Evolutionary conservation across 2,888 invertebrate genomes (phyloP).

Genomic region (Torymus texanus): DNA sequence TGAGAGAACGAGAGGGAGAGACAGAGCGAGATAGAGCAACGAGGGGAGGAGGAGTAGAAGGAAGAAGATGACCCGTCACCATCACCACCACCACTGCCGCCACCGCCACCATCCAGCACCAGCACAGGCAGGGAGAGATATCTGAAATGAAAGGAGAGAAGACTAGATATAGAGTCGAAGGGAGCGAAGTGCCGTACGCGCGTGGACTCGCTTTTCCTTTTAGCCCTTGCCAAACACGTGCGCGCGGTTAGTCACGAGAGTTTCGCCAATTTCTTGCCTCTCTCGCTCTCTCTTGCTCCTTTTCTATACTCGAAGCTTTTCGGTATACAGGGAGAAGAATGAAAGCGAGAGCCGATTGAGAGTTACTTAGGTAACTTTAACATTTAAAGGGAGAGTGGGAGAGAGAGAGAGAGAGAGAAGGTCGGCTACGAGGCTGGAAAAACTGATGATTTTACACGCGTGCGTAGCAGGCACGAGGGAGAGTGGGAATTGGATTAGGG

Average conservation of each 20-base stretch:
- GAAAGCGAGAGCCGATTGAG: slow-evolving; percentile 37
- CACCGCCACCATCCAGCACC: no score
- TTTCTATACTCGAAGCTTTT: not conserved
- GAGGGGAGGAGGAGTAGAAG: not conserved
- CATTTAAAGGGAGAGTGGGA: slow-evolving; percentile 25
- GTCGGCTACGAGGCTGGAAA: no score
- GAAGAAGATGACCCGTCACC: slow-evolving; percentile 19
- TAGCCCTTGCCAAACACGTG: slow-evolving; percentile 43
- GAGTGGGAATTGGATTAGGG: no score
- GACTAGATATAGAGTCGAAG: slow-evolving; percentile 7
- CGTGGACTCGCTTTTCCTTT: slow-evolving; percentile 44
- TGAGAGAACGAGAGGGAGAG: not conserved
- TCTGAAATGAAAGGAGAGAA: slow-evolving; percentile 51
- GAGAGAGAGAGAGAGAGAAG: no score
- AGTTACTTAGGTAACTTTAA: slow-evolving; percentile 46
- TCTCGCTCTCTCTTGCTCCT: not conserved
- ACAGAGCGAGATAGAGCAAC: not conserved
- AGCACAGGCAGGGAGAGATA: slow-evolving; percentile 23
- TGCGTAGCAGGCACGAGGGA: no score
- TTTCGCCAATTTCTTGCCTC: slow-evolving; percentile 53
- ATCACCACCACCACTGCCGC: no score
- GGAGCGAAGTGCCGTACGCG: not conserved
- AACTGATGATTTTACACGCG: no score
- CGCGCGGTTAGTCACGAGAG: slow-evolving; percentile 55
- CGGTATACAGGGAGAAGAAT: not conserved